These are phyloP conservation scores for Aselliscus stoliczkanus DNA, from an alignment of 2,797 vertebrate species.

Conservation along the genomic window DNA sequence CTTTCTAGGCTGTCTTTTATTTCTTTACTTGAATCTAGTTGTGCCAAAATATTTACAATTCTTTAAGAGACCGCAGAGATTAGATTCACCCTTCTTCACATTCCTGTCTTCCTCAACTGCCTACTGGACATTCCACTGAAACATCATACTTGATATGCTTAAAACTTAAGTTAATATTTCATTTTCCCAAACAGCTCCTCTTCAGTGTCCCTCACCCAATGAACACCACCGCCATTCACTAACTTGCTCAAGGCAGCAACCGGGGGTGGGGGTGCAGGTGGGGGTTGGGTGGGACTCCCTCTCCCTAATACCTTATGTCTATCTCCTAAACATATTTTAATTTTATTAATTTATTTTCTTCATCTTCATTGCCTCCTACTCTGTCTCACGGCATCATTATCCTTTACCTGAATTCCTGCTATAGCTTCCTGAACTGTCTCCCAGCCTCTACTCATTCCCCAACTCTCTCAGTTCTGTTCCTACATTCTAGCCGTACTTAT, in stretches of 20 bases:
- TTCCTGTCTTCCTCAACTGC: not conserved
- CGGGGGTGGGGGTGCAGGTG: too few species aligned
- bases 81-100: not conserved
- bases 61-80: not conserved
- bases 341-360: not conserved
- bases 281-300: not conserved
- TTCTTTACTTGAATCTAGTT: not conserved
- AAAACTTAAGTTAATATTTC: not conserved
- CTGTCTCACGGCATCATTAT: not conserved
- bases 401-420: not conserved
- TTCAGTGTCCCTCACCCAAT: not conserved
- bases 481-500: not conserved
- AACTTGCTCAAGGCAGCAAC: not conserved
- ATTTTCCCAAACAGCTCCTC: not conserved
- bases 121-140: not conserved
- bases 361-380: not conserved
- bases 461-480: not conserved
- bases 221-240: not conserved
- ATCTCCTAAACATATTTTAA: not conserved
- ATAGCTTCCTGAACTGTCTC: not conserved
- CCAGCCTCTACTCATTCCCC: not conserved
- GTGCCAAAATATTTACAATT: not conserved
- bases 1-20: not conserved
- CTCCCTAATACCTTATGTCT: not conserved
- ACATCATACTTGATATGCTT: not conserved